Conservation (phyloP, 1,140 invertebrate species). For the Ceratoteleas bidentatus region DNA sequence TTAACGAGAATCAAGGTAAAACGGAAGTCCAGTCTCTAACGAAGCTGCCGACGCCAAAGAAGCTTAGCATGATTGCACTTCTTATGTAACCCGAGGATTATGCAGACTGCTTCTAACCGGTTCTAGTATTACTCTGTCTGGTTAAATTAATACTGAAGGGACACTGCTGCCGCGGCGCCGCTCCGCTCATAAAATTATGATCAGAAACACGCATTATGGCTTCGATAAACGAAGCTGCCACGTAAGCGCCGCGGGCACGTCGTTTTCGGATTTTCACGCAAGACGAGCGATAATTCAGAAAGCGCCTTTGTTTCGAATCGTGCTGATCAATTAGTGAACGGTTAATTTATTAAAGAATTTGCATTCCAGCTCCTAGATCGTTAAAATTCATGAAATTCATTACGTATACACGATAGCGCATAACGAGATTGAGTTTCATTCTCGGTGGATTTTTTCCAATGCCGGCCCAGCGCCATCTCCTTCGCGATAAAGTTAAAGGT, state of each 20-base stretch:
- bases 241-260: not conserved
- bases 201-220: not conserved
- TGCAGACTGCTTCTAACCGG: constrained; percentile 21
- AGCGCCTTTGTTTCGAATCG: constrained; percentile 5
- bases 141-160: constrained; percentile 31
- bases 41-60: constrained; percentile 47
- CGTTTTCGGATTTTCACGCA: constrained; percentile 1
- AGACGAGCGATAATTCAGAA: constrained; percentile 9
- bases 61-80: constrained; percentile 50
- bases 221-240: not conserved
- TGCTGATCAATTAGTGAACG: constrained; percentile 19
- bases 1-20: constrained; percentile 42
- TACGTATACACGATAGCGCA: constrained; percentile 25
- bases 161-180: no score
- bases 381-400: constrained; percentile 33
- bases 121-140: constrained; percentile 29
- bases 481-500: not conserved
- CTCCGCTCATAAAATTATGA: constrained; percentile 22
- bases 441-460: constrained; percentile 2
- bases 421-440: constrained; percentile 22
- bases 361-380: constrained; percentile 9
- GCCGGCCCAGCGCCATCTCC: not conserved
- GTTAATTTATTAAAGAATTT: constrained; percentile 33
- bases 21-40: constrained; percentile 45
- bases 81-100: constrained; percentile 48